Evolutionary conservation across 2,797 vertebrate genomes (phyloP), one percentile per base, ranked within the genome.

Genomic region (Amniataba percoides): DNA sequence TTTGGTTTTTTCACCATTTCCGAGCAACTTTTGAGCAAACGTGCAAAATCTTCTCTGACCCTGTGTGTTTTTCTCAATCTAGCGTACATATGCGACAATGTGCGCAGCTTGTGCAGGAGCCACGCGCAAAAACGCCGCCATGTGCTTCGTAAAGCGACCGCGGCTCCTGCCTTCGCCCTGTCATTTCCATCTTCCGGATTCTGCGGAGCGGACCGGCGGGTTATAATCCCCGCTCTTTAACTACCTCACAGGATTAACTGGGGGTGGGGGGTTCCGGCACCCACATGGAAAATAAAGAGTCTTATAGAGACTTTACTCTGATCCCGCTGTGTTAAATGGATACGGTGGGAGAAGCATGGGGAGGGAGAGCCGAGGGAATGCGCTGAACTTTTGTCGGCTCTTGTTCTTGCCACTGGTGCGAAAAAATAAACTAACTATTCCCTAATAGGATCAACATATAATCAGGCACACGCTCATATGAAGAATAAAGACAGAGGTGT

Each of bases 171-270:
- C 72, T 75, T 3, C 7, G 43, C 81, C 59, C 81, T 80, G 68
- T 89, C 89, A 82, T 85, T 83, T 80, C 67, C 78, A 75, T 87
- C 81, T 75, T 80, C 63, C 0, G 18, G 81, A 84, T 81, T 83
- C 43, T 36, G 62, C 71, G 53, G 55, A 72, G 72, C 52, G 15
- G 62, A 65, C 8, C 77, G 59, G 67, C 70, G 40, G 71, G 77
- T 63, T 77, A 23, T 92, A 92, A 93, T 90, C 87, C 88, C 55
- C 18, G 60, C 82, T 92, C 81, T 86, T 85, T 75, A 84, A 85
- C 88, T 82, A 83, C 82, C 73, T 45, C 12, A 15, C 76, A 36
- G 85, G 86, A 91, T 93, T 92, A 92, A 83, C 72, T 0, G 18
- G 31, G 31, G 31, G 7, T 11, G 39, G 36, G 48, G 53, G 27